Conservation (phyloP, 1,140 invertebrate species). For the Chionoecetes opilio region DNA sequence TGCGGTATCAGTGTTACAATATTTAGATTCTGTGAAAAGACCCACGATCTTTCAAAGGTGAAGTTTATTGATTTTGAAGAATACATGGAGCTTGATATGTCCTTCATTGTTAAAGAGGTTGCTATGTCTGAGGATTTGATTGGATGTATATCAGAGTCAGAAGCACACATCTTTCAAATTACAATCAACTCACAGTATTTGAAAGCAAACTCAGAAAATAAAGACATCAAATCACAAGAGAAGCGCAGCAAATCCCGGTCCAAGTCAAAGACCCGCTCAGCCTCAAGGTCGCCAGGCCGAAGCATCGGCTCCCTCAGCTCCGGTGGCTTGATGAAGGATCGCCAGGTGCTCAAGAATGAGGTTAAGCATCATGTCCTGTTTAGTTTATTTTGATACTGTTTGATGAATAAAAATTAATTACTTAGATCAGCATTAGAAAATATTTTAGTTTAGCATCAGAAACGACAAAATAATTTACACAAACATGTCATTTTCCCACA, state of each 20-base stretch:
- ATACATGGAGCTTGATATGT: slow-evolving; percentile 81
- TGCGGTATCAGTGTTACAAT: slow-evolving; percentile 85
- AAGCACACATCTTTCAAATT: slow-evolving; percentile 80
- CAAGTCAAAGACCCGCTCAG: slow-evolving; percentile 72
- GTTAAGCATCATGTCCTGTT: slow-evolving; percentile 27
- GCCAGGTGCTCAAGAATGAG: slow-evolving; percentile 51
- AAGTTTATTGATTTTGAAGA: slow-evolving; percentile 89
- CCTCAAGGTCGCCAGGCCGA: slow-evolving; percentile 76
- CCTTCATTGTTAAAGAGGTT: slow-evolving; percentile 80
- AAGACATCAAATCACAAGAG: slow-evolving; percentile 64
- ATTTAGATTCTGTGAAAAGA: slow-evolving; percentile 86
- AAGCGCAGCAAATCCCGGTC: slow-evolving; percentile 66
- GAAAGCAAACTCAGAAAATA: slow-evolving; percentile 65
- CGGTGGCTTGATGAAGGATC: slow-evolving; percentile 36
- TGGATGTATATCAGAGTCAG: slow-evolving; percentile 78
- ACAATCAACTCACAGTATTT: slow-evolving; percentile 74
- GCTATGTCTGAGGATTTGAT: slow-evolving; percentile 81
- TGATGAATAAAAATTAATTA: too few relatives aligned
- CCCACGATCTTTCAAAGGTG: slow-evolving; percentile 87
- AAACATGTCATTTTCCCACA: too few relatives aligned
- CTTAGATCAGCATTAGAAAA: too few relatives aligned
- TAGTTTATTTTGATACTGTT: background rate
- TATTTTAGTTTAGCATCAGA: too few relatives aligned
- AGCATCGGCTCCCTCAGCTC: slow-evolving; percentile 68
- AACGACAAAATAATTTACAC: too few relatives aligned